Conservation (phyloP, 2,113 vertebrate genomes). For the Urocynchramus pylzowi region DNA sequence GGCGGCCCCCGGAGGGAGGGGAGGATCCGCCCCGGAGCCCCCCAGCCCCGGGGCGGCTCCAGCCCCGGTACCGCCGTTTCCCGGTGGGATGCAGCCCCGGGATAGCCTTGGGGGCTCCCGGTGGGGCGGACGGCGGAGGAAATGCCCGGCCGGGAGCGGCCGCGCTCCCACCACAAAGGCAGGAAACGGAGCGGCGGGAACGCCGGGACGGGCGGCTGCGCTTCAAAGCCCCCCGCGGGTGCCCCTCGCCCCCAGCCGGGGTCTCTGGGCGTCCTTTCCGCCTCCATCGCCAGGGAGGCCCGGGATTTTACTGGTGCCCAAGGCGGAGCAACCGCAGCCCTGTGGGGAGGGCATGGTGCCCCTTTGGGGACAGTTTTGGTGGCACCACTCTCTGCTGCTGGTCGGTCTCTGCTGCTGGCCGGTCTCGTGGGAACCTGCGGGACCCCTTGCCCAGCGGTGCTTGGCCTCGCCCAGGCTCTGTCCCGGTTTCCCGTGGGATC, state of each 20-base stretch:
- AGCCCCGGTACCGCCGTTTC: not conserved
- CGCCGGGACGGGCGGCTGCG: not conserved
- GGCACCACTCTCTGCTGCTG: accelerated
- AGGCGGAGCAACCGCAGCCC: not conserved
- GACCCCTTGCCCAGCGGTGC: not conserved
- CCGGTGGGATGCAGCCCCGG: not conserved
- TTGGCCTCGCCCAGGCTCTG: not conserved
- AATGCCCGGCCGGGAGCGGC: not conserved
- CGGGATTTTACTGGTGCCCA: not conserved
- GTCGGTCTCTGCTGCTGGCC: too few relatives aligned
- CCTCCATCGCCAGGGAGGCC: not conserved
- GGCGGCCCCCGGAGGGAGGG: not conserved
- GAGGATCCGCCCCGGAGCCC: not conserved
- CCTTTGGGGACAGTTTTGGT: not conserved
- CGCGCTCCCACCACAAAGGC: slow-evolving; percentile 35
- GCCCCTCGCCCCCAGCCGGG: not conserved
- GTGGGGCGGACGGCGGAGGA: not conserved
- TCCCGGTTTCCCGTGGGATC: not conserved
- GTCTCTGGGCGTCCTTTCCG: not conserved
- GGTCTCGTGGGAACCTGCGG: not conserved
- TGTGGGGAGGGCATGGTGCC: not conserved
- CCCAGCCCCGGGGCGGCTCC: not conserved
- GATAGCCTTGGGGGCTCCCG: not conserved
- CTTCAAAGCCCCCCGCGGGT: not conserved
- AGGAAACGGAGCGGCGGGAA: slow-evolving; percentile 45